Evolutionary conservation across 2,797 vertebrate genomes (phyloP), one percentile per base, ranked within the genome.

Genomic region (Phrynocephalus guinanensis): DNA sequence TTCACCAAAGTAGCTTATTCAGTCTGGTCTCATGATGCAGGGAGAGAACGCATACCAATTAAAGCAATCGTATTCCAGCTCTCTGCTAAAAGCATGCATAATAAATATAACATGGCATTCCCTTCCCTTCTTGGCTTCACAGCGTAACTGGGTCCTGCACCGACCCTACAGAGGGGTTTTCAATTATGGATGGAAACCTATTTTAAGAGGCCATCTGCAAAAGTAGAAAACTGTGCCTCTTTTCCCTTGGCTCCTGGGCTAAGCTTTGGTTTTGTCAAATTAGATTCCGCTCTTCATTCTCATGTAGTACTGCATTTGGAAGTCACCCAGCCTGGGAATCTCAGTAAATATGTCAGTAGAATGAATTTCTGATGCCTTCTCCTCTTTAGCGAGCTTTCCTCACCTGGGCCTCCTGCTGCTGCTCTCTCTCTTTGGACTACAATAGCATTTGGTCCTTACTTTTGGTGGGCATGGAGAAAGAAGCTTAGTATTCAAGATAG

Each of bases 121-220:
- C 11, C 44, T 82, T n/a, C 33, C 73, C 22, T 20, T 33, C 48
- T 66, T 66, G 1, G 33, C 56, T 18, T 24, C 16, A 28, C 83
- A n/a, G 16, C 28, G 56, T 48, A 48, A 76, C 72, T 18, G 33
- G 33, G 83, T 48, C 71, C 30, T 38, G 71, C 13, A 38, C 33
- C 38, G 83, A 44, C 44, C 33, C 83, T 5, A 11, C 56, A 15
- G 3, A 48, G 83, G 60, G 72, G 44, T 85, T 85, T 44, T 76
- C 20, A 84, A 84, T 84, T 63, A 76, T 84, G 63, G 52, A 84
- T 84, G 56, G 33, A 76, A 48, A 48, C 48, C 16, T 56, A 77
- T 77, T 67, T 75, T 75, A 85, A 85, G 38, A 85, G n/a, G 72
- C 56, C 72, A 67, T 85, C 66, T 85, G 15, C 72, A 48, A 85